Base-by-base conservation (phyloP, 2,888 invertebrate genomes). In the Xanthia icteritia region DNA sequence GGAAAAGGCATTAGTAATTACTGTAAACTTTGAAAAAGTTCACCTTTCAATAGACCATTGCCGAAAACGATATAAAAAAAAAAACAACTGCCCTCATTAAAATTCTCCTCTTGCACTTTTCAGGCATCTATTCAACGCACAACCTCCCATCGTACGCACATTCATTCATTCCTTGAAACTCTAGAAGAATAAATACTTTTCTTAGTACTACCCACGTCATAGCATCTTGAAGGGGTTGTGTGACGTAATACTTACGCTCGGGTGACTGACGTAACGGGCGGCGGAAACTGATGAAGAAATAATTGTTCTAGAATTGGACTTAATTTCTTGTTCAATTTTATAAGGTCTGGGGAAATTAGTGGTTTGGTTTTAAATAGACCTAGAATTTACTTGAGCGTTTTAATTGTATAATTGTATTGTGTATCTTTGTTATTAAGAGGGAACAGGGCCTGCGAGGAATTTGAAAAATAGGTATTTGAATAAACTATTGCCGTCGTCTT, bases 191-290 rank as follows among this genome's bases (percentile, higher is more conserved):
- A 58, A 23, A 51, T 51, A 51, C 56, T n/a, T 64, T 48, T 56
- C 31, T 39, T 42, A 48, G 15, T 27, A 23, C 54, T 11, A 20
- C 56, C 71, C 66, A n/a, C 81, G 85, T 60, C 73, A 78, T 58
- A 11, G 11, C 61, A 64, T 68, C 36, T 79, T 2, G 17, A 36
- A 67, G 27, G 81, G 81, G 67, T 36, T 48, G n/a, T 9, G 5
- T 85, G 85, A 81, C 85, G 85, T 65, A 58, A 81, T 36, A 42
- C 8, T 83, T 39, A 58, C 51, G 45, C 51, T 63, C 15, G 58
- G 58, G 42, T 63, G 23, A 15, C 5, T 0, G 17, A 54, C 63
- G 73, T 72, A 80, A 72, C 51, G 39, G 27, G 27, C 5, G 13
- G 31, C 66, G 56, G 51, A 39, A 39, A 31, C 17, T 13, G 58